phyloP scores from a whole-genome alignment of 2,797 vertebrate species.

The Anableps anableps region DNA sequence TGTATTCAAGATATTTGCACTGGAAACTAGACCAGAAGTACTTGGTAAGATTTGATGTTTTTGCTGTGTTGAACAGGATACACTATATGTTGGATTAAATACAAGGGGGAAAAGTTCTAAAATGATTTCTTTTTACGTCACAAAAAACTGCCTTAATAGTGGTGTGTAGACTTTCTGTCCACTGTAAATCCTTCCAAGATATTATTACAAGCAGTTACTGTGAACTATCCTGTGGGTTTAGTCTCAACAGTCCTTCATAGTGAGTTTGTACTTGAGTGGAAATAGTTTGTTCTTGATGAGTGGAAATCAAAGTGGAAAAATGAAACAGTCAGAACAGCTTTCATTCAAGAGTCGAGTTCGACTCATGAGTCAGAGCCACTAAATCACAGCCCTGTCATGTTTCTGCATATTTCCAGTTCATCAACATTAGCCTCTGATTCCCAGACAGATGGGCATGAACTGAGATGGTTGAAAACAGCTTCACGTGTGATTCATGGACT shows the following conservation, averaged over 20 bases:
- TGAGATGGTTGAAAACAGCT: not conserved
- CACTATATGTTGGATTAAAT: not conserved
- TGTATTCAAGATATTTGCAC: too few relatives aligned
- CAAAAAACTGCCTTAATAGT: not conserved
- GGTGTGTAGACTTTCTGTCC: not conserved
- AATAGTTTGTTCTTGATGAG: too few relatives aligned
- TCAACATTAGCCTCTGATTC: not conserved
- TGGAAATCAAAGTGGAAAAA: not conserved
- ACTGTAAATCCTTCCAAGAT: not conserved
- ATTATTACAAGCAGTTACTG: not conserved
- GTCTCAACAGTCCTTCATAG: not conserved
- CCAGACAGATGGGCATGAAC: not conserved
- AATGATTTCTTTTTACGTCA: not conserved
- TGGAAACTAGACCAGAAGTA: too few relatives aligned
- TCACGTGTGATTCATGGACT: not conserved
- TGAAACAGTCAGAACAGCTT: slow-evolving; percentile 2
- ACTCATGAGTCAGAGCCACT: not conserved
- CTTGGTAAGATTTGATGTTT: too few relatives aligned
- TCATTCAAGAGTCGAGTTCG: not conserved
- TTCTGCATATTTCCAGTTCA: not conserved
- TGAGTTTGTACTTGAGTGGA: not conserved
- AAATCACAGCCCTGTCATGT: not conserved
- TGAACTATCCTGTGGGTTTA: not conserved
- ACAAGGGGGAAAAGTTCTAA: not conserved
- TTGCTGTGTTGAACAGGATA: not conserved